Percentiles rank a stretch among this genome's conserved stretches.
Evolutionary conservation across 2,888 invertebrate species (phyloP).

Genomic region (Autographa gamma): DNA sequence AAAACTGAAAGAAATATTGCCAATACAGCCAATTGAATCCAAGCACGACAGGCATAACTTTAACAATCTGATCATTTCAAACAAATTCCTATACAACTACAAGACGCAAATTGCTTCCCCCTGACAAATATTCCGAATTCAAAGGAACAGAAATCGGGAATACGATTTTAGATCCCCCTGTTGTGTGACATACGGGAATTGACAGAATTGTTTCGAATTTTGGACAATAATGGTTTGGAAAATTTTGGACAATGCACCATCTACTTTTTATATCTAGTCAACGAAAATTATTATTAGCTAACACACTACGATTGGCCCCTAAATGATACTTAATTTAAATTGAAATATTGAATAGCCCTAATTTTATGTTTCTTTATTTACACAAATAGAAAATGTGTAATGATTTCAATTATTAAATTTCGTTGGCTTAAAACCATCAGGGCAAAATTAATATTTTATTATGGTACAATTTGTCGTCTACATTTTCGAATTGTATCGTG

Average conservation of each 20-base stretch:
- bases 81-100: constrained; percentile 47
- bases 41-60: constrained; percentile 17
- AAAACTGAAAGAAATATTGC: constrained; percentile 21
- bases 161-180: constrained; percentile 37
- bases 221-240: no score
- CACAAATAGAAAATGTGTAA: no score
- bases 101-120: constrained; percentile 51
- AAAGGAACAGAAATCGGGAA: constrained; percentile 33
- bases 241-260: no score
- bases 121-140: constrained; percentile 53
- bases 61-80: constrained; percentile 33
- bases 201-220: not conserved
- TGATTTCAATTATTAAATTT: no score
- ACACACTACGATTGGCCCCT: no score
- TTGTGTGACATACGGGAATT: constrained; percentile 32
- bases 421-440: not conserved
- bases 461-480: not conserved
- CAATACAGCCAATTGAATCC: constrained; percentile 32
- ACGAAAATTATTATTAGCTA: no score
- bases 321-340: no score
- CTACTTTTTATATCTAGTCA: no score
- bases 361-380: no score
- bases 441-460: no score
- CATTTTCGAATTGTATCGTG: not conserved
- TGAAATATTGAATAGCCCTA: no score